Evolutionary conservation across 1,140 invertebrate genomes (phyloP).

Genomic region (Atta colombica): DNA sequence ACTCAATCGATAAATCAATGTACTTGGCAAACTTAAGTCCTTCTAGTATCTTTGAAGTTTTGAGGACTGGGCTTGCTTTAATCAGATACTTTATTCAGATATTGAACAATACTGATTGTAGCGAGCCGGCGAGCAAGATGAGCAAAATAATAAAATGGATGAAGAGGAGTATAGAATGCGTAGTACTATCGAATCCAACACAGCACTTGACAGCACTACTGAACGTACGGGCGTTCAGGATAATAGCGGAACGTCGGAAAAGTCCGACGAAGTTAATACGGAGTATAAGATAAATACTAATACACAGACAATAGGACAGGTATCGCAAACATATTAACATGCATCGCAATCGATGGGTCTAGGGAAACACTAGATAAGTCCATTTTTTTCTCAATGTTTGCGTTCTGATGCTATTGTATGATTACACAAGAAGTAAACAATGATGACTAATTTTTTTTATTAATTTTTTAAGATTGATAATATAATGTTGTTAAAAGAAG

Average conservation of each 20-base stretch:
- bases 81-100: constrained; percentile 49
- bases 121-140: constrained; percentile 66
- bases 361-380: neutral
- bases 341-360: constrained; percentile 50
- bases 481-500: neutral
- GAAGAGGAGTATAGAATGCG: constrained; percentile 46
- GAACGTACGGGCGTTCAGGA: constrained; percentile 23
- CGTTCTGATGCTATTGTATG: neutral
- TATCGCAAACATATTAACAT: constrained; percentile 75
- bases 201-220: constrained; percentile 47
- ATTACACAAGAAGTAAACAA: neutral
- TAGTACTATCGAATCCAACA: constrained; percentile 57
- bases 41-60: constrained; percentile 34
- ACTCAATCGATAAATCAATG: neutral
- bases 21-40: constrained; percentile 16
- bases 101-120: constrained; percentile 73
- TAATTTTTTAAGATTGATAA: neutral
- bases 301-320: constrained; percentile 73
- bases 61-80: constrained; percentile 33
- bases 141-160: constrained; percentile 53
- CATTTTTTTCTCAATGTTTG: neutral
- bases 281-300: constrained; percentile 67
- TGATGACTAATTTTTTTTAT: neutral
- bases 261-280: constrained; percentile 61
- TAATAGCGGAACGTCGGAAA: constrained; percentile 53